These are phyloP conservation scores for Onthophagus sagittarius DNA, from an alignment of 2,888 invertebrate species.

Conservation along the genomic window DNA sequence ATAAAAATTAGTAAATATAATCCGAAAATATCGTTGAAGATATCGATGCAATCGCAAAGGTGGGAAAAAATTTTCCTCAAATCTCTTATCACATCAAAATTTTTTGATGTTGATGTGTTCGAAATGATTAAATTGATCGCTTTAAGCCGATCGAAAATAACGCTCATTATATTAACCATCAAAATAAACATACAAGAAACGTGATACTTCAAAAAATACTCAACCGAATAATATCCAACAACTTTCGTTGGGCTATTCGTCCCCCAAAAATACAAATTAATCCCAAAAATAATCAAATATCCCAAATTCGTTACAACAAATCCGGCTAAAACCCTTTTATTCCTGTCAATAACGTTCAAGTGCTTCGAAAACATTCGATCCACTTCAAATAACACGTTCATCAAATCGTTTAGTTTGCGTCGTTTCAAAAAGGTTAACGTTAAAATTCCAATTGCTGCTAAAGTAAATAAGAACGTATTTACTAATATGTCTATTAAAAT, in stretches of 20 bases:
- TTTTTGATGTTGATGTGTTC: background rate
- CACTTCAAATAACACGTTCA: background rate
- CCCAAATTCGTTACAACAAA: background rate
- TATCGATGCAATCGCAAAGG: background rate
- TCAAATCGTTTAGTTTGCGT: background rate
- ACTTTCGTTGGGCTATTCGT: background rate
- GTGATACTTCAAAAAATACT: background rate
- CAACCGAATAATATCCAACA: background rate
- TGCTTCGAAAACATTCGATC: background rate
- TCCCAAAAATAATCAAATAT: background rate
- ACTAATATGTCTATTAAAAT: background rate
- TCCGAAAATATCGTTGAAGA: background rate
- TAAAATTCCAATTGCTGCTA: background rate
- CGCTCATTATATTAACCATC: background rate
- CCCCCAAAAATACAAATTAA: background rate
- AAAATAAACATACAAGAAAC: background rate
- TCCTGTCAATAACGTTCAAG: background rate
- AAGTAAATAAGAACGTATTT: background rate
- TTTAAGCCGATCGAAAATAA: background rate
- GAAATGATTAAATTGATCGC: background rate
- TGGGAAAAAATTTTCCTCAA: background rate
- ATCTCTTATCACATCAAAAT: background rate
- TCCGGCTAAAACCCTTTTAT: background rate
- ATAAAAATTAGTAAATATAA: background rate
- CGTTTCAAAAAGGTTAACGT: background rate